Evolutionary conservation across 1,140 invertebrate genomes (phyloP).

Genomic region (Drosophila arawakana): DNA sequence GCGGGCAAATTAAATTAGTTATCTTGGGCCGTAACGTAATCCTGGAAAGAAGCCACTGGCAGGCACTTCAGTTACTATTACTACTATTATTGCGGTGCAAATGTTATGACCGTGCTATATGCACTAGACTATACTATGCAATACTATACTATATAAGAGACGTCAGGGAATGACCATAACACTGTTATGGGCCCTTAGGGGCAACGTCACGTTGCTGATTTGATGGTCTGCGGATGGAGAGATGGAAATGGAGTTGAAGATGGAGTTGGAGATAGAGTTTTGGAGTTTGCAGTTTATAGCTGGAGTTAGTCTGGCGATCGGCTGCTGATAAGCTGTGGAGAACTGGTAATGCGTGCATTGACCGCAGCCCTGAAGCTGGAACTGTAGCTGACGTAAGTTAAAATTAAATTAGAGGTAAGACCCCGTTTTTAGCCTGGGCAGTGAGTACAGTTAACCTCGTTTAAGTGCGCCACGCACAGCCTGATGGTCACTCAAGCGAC

Average conservation of each 20-base stretch:
- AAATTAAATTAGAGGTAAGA: conserved; percentile 72
- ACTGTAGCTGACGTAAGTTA: conserved; percentile 68
- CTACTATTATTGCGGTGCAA: conserved; percentile 78
- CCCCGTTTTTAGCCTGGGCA: conserved; percentile 50
- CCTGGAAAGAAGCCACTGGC: conserved; percentile 59
- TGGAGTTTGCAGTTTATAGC: conserved; percentile 10
- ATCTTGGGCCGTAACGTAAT: conserved; percentile 70
- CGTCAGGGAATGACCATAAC: conserved; percentile 41
- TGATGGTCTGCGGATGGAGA: conserved; percentile 58
- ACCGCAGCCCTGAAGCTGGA: conserved; percentile 56
- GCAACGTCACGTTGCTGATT: conserved; percentile 79
- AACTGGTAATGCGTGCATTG: conserved; percentile 80
- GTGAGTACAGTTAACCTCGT: conserved; percentile 77
- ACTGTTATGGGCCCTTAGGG: conserved; percentile 64
- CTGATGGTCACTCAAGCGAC: conserved; percentile 33
- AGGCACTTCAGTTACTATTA: conserved; percentile 56
- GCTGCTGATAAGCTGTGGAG: conserved; percentile 45
- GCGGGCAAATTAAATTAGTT: conserved; percentile 70
- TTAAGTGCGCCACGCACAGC: conserved; percentile 75
- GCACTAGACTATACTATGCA: too few species aligned
- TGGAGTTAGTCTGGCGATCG: conserved; percentile 43
- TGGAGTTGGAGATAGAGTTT: conserved; percentile 24
- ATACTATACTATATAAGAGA: conserved; percentile 9
- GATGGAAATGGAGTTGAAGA: conserved; percentile 21
- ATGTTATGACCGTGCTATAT: conserved; percentile 65